Evolutionary conservation across 2,888 invertebrate species (phyloP), one percentile per base, ranked within the genome.

Genomic region (Eledone cirrhosa): DNA sequence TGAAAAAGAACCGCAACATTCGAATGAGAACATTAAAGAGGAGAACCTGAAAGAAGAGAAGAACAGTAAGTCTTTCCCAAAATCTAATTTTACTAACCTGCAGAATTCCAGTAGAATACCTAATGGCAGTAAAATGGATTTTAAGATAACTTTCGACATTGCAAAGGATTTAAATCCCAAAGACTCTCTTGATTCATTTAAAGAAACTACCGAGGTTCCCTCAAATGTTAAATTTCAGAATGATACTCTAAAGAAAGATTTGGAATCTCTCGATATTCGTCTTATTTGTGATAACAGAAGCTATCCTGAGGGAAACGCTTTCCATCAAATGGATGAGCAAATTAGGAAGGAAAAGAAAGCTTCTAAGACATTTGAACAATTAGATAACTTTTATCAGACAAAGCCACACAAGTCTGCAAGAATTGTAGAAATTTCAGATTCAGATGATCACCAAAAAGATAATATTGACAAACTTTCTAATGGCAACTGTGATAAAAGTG

Each of bases 121-220:
- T 11, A 41, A 72, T 11, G 72, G 33, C 0, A 72, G 72, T n/a
- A 72, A 72, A 14, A 41, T 41, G 22, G 72, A 72, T 72, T 72
- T 72, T 33, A 72, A 72, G 33, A 72, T 72, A 72, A 72, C 72
- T 41, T 72, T 72, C 41, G 72, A 72, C 31, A 72, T 72, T 72
- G 33, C 72, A 2, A 72, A 41, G 33, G 72, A 72, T 33, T 72
- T 72, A 22, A 41, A 41, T 41, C 33, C 72, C 22, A 41, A 24
- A n/a, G 72, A 72, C 31, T 19, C 19, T 33, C 72, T 41, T 22
- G 33, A 69, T 31, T 31, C 31, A 7, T 72, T 72, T 72, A 41
- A 41, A 41, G 41, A 41, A 41, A 41, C 72, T 13, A 41, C 29
- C 0, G 72, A 72, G n/a, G 31, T 41, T 72, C n/a, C 31, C 8